Base-by-base conservation (phyloP, 2,797 vertebrate genomes). In the Sebastes umbrosus region DNA sequence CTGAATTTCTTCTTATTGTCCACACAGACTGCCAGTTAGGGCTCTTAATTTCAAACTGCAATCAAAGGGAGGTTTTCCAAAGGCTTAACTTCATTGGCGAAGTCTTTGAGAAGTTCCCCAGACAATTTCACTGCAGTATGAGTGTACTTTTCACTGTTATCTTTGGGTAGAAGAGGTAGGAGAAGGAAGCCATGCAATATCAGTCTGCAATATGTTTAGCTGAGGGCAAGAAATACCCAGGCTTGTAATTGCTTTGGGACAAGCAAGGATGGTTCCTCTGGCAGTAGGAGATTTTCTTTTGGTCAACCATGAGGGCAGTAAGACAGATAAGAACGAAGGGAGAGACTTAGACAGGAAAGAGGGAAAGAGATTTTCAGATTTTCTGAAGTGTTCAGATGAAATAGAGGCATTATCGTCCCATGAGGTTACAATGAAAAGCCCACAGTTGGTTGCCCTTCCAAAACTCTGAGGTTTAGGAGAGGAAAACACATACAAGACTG, bases 191-290 rank as follows among this genome's bases (percentile, higher is more conserved):
- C 91, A 88, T 83, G 91, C 88, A 91, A 87, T 93, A 91, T 93
- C 89, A 88, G 84, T 71, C 83, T 34, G 80, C 85, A 86, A 86
- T 90, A 87, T 90, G 91, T 94, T 94, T 90, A 93, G 91, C 82
- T 89, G 76, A 87, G 88, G 88, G 87, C 90, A 78, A 86, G 92
- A 92, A 93, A 93, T 91, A 94, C 90, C 90, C 75, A 82, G 85
- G 83, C 90, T 92, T 93, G 92, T 94, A 94, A 95, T 94, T 94
- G 92, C 93, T 94, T 94, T 92, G 92, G 92, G 91, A 92, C 93
- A 90, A 90, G 92, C 88, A 80, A 87, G 83, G 84, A 87, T 90
- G 85, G 83, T 84, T 93, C 84, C 83, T 82, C 83, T 80, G 87
- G 89, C 77, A 86, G 84, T 36, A 65, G 77, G 70, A 91, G 92